phyloP scores from a whole-genome alignment of 2,888 invertebrate species.

The Deroplatys truncata region DNA sequence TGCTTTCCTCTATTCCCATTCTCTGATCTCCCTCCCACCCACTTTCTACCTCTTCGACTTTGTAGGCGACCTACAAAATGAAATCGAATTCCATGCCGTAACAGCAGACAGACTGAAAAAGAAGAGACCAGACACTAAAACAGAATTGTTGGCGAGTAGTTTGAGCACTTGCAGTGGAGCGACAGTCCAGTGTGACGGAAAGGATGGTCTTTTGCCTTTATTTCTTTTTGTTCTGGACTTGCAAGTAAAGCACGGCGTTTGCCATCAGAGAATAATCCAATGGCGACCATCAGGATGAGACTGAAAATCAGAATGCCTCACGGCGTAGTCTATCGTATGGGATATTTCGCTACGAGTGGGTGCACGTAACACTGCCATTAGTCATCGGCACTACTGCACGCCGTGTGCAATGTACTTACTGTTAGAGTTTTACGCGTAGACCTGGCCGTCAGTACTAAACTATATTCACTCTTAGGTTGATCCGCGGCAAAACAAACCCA shows the following conservation, averaged over 20 bases:
- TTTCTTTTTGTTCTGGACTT: neutral
- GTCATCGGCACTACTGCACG: no score
- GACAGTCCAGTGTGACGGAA: neutral
- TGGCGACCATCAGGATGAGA: no score
- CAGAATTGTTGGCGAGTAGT: conserved; percentile 2
- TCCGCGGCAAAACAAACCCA: no score
- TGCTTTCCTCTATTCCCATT: neutral
- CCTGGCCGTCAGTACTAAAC: no score
- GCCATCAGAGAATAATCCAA: neutral
- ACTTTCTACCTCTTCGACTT: neutral
- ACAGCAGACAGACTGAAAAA: neutral
- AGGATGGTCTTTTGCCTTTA: neutral
- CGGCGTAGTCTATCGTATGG: no score
- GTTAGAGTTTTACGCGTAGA: no score
- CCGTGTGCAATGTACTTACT: no score
- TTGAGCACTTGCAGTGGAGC: neutral
- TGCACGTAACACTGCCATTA: no score
- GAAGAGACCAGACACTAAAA: conserved; percentile 3
- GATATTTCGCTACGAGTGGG: no score
- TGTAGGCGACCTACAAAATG: conserved; percentile 5
- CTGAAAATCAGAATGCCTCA: neutral
- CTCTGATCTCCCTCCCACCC: neutral
- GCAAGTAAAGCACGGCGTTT: neutral
- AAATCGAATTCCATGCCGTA: conserved; percentile 19
- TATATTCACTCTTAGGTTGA: no score